phyloP scores from a whole-genome alignment of 1,140 invertebrate species.

The Thaumetopoea pityocampa region DNA sequence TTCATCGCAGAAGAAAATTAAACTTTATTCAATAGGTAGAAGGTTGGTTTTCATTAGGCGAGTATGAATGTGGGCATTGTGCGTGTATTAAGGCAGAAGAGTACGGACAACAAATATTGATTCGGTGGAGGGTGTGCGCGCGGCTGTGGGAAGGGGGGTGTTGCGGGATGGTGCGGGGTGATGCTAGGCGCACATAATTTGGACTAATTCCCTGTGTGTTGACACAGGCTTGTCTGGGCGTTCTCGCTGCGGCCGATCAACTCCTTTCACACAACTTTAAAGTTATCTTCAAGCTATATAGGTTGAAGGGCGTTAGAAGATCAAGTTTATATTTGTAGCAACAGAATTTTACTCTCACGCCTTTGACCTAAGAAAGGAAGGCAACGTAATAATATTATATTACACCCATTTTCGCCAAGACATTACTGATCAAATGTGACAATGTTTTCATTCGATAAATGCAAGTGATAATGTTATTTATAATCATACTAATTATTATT shows the following conservation, averaged over 20 bases:
- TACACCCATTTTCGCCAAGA: too few relatives aligned
- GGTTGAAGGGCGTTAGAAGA: slow-evolving; percentile 1
- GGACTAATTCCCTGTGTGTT: slow-evolving; percentile 72
- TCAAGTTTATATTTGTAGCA: too few relatives aligned
- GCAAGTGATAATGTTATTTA: too few relatives aligned
- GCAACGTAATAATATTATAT: too few relatives aligned
- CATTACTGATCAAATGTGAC: too few relatives aligned
- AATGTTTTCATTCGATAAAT: too few relatives aligned
- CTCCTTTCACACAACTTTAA: slow-evolving; percentile 24
- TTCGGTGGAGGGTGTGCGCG: slow-evolving; percentile 53
- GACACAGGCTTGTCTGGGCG: slow-evolving; percentile 66
- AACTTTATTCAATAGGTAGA: slow-evolving; percentile 4
- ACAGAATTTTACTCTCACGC: too few relatives aligned
- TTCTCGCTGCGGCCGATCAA: slow-evolving; percentile 45
- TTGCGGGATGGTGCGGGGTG: slow-evolving; percentile 21
- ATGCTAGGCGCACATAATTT: slow-evolving; percentile 59
- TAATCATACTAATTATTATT: too few relatives aligned
- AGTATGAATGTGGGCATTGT: slow-evolving; percentile 44
- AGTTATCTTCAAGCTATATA: slow-evolving; percentile 5
- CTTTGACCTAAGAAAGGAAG: too few relatives aligned
- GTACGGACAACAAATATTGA: slow-evolving; percentile 75
- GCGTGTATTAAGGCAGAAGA: slow-evolving; percentile 74
- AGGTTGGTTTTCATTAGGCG: slow-evolving; percentile 17
- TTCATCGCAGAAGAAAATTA: slow-evolving; percentile 2
- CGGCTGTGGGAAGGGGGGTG: slow-evolving; percentile 13